Evolutionary conservation across 2,113 vertebrate species (phyloP).

Genomic region (Pogona vitticeps): DNA sequence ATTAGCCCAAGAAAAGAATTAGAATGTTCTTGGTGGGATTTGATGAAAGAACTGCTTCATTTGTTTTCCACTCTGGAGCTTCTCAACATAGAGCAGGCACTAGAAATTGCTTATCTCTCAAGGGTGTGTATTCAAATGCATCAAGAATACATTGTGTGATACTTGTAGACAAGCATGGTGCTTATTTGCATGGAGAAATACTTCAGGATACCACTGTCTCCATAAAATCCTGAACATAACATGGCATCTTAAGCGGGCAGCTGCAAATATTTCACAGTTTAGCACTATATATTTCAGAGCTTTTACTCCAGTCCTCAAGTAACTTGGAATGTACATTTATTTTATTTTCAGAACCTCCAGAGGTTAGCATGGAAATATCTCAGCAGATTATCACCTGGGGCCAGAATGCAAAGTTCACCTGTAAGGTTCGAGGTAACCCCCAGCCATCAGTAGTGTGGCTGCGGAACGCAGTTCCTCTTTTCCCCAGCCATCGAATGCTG

Average conservation of each 20-base stretch:
- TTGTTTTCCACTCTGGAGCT: neutral
- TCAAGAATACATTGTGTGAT: neutral
- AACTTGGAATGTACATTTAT: slow-evolving; percentile 7
- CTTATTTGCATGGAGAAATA: neutral
- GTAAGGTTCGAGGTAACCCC: slow-evolving; percentile 90
- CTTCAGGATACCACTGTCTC: neutral
- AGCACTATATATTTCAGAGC: neutral
- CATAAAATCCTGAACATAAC: neutral
- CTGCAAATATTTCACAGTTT: neutral
- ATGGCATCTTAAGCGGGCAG: neutral
- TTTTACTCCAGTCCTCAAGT: neutral
- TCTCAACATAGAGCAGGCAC: neutral
- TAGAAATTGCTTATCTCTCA: neutral
- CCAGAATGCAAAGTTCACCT: slow-evolving; percentile 88
- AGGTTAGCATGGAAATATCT: slow-evolving; percentile 90
- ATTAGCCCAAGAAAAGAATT: neutral
- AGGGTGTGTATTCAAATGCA: neutral
- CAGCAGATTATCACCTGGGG: slow-evolving; percentile 88
- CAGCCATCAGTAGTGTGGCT: slow-evolving; percentile 90
- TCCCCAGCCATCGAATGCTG: slow-evolving; percentile 81
- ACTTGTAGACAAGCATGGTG: neutral
- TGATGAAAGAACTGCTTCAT: neutral
- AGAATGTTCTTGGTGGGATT: neutral
- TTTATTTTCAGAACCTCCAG: slow-evolving; percentile 84
- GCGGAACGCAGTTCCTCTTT: slow-evolving; percentile 85